These are phyloP conservation scores for Stomorhina lunata DNA, from an alignment of 2,888 invertebrate species.

Conservation along the genomic window DNA sequence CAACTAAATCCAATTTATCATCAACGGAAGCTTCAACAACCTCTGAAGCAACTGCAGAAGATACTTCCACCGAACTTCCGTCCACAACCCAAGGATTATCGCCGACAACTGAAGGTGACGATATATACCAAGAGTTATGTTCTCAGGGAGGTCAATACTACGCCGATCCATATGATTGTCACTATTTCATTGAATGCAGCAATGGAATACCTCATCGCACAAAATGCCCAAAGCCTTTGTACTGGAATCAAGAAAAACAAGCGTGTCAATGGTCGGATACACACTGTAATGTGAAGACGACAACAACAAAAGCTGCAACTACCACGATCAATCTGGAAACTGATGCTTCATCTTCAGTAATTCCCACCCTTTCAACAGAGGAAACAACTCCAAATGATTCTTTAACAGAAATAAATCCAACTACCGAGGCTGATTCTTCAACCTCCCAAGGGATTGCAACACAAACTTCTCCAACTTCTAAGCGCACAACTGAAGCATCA, in stretches of 20 bases:
- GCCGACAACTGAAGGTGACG: not conserved
- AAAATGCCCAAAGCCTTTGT: slow-evolving; percentile 4
- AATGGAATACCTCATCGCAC: slow-evolving; percentile 7
- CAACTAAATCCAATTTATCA: too few species aligned
- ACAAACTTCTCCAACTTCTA: too few species aligned
- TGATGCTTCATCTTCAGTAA: too few species aligned
- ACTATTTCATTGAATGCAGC: slow-evolving; percentile 31
- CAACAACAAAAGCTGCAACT: too few species aligned
- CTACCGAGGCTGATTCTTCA: not conserved
- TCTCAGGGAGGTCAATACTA: slow-evolving; percentile 21
- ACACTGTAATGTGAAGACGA: not conserved
- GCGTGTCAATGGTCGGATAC: not conserved
- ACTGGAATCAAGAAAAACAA: slow-evolving; percentile 23
- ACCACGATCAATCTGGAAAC: too few species aligned
- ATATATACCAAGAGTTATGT: not conserved
- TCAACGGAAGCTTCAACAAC: not conserved
- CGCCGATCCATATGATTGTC: slow-evolving; percentile 60
- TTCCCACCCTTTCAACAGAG: too few species aligned
- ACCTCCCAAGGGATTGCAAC: too few species aligned
- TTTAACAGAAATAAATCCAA: not conserved
- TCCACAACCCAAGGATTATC: not conserved
- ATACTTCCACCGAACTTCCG: not conserved
- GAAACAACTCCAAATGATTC: too few species aligned
- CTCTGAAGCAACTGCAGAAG: not conserved
- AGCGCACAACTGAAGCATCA: too few species aligned